Base-by-base conservation (phyloP, 2,888 invertebrate species). In the Petrophora chlorosata region DNA sequence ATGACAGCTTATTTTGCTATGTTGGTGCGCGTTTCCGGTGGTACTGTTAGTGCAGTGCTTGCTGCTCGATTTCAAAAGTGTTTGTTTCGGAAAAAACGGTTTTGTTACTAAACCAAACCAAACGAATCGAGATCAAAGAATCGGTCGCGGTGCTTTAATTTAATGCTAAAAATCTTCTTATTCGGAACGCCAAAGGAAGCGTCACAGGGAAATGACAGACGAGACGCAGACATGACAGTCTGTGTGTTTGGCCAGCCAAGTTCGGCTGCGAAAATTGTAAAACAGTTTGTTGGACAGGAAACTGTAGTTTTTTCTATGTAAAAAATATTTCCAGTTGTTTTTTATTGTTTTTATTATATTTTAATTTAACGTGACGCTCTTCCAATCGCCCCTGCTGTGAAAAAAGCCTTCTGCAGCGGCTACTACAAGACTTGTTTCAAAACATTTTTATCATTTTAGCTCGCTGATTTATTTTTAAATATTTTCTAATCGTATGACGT, bases 391-490 rank as follows among this genome's bases (percentile, higher is more conserved):
- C 22, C 8, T n/a, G 5, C 26, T 12, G 22, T 12, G 13, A 35
- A 39, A 40, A 47, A 56, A 44, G 38, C 33, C 56, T 60, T 59
- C 55, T 60, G 55, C 67, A 57, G 65, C 71, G 70, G 74, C 67
- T 70, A 76, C 71, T 73, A 73, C 63, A 65, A 68, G 76, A 75
- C 74, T 82, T 74, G 72, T 76, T 79, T 72, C 77, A 79, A 82
- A 85, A 83, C 77, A 82, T 76, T 76, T 53, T 40, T 65, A 68
- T 65, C 60, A 63, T 54, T 63, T 67, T 65, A 67, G n/a, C 69
- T 65, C 63, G 61, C 61, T 67, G 67, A 66, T 69, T 62, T 51
- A 53, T 61, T 61, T 63, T 58, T 61, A 65, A 56, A 63, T 63
- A 63, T 62, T 61, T 59, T 47, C 45, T 49, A 46, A 53, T 52